Conservation (phyloP, 2,797 vertebrate species). For the Phataginus tetradactyla region DNA sequence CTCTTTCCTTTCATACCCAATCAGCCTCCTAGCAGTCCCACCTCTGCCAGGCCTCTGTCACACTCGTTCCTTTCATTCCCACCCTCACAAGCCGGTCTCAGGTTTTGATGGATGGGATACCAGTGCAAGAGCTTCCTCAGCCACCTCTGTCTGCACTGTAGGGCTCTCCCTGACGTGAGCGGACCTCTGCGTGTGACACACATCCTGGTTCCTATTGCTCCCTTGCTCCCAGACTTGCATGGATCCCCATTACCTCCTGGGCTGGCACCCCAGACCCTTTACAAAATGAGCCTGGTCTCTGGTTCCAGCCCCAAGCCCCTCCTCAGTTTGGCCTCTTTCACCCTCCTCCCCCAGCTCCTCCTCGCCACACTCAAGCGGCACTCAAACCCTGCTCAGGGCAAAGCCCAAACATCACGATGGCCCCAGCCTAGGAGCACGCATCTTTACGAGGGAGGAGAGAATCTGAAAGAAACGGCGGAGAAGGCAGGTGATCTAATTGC, state of each 20-base stretch:
- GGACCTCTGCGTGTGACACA: not conserved
- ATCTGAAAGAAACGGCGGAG: not conserved
- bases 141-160: not conserved
- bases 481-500: not conserved
- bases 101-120: no score
- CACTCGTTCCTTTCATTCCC: not conserved
- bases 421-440: not conserved
- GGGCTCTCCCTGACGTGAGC: accelerated
- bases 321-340: not conserved
- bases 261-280: not conserved
- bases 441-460: not conserved
- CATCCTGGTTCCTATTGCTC: not conserved
- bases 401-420: not conserved
- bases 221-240: not conserved
- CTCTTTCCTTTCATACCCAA: not conserved
- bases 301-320: not conserved
- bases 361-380: not conserved
- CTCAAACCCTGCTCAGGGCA: not conserved
- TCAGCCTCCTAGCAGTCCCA: not conserved
- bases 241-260: not conserved
- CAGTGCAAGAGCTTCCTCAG: not conserved
- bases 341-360: no score
- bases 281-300: not conserved
- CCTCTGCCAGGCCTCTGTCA: not conserved
- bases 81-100: not conserved